Evolutionary conservation across 2,888 invertebrate genomes (phyloP).

Genomic region (Teleiodes luculella): DNA sequence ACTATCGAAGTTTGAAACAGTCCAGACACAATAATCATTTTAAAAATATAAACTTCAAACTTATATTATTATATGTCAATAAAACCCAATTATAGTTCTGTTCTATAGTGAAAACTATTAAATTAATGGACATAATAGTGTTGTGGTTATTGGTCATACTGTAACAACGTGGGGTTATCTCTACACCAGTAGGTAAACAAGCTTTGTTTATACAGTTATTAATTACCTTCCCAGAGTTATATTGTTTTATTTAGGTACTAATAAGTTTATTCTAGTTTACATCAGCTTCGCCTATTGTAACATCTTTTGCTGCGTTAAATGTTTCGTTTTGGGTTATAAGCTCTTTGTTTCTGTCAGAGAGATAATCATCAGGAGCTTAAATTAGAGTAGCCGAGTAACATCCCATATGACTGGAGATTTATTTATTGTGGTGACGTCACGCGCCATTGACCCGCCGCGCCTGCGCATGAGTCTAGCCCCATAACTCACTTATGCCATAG

Average conservation of each 20-base stretch:
- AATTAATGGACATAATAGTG: no score
- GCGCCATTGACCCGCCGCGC: conserved; percentile 63
- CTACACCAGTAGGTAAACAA: not conserved
- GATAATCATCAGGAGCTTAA: not conserved
- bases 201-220: not conserved
- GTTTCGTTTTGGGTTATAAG: not conserved
- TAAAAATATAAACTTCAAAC: no score
- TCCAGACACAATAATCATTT: no score
- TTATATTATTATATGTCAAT: no score
- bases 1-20: no score
- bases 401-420: conserved; percentile 16
- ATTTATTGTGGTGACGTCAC: conserved; percentile 59
- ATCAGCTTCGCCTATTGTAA: not conserved
- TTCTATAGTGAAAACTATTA: no score
- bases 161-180: not conserved
- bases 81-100: no score
- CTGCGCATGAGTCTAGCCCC: conserved; percentile 28
- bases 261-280: no score
- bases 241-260: no score
- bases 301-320: not conserved
- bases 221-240: no score
- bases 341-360: not conserved
- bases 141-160: not conserved
- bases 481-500: conserved; percentile 21
- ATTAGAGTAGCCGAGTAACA: conserved; percentile 7